Conservation (phyloP, 2,888 invertebrate species). For the Perithous albicinctus region DNA sequence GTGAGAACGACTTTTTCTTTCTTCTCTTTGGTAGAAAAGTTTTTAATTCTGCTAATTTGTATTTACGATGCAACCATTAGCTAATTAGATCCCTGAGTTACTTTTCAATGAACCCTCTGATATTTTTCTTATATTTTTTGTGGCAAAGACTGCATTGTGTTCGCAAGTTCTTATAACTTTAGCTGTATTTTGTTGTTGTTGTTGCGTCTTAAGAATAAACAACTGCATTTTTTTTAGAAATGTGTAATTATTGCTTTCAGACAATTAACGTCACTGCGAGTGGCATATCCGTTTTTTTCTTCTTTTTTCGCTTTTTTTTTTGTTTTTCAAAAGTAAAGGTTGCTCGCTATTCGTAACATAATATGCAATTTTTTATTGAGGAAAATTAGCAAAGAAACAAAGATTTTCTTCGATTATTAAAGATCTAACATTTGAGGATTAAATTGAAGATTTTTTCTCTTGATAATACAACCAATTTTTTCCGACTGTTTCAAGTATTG, state of each 20-base stretch:
- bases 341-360: no score
- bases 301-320: neutral
- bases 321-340: no score
- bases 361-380: no score
- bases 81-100: neutral
- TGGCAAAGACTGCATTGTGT: neutral
- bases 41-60: conserved; percentile 22
- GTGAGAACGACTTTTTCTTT: neutral
- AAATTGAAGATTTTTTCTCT: no score
- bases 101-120: neutral
- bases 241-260: conserved; percentile 49
- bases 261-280: conserved; percentile 10
- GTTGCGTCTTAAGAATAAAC: neutral
- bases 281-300: neutral
- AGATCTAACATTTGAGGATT: no score
- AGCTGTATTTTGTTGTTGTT: neutral
- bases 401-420: no score
- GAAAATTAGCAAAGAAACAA: no score
- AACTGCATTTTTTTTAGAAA: neutral
- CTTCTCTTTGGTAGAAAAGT: neutral
- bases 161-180: neutral
- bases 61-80: neutral
- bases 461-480: no score
- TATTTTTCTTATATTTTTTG: neutral
- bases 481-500: no score